A percentile compares a stretch with the other conserved stretches of the same genome.
These are phyloP conservation scores for Colaptes auratus DNA, from an alignment of 2,113 vertebrate genomes.

Conservation along the genomic window DNA sequence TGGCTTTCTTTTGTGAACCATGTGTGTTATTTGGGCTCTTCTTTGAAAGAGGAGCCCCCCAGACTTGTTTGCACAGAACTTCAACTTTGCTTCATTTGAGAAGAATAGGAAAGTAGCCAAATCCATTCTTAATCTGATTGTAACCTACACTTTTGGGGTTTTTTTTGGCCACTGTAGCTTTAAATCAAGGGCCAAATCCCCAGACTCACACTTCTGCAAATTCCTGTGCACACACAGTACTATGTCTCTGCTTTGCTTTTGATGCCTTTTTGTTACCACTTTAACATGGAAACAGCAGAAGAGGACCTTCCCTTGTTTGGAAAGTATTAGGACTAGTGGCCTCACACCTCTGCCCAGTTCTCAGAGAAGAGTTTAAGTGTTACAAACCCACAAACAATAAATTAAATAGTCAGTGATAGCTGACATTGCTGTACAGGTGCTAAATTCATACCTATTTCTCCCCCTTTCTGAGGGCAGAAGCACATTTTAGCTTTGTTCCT, in stretches of 20 bases:
- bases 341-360: neutral
- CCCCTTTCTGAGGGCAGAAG: no score
- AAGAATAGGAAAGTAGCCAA: neutral
- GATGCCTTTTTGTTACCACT: neutral
- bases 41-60: neutral
- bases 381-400: neutral
- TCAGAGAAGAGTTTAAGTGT: neutral
- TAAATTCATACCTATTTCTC: accelerated
- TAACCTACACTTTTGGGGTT: neutral
- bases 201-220: neutral
- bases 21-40: neutral
- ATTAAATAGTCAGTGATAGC: neutral
- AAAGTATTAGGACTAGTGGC: neutral
- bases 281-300: neutral
- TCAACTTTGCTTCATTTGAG: neutral
- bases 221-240: accelerated
- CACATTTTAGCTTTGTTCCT: neutral
- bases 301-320: neutral
- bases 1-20: conserved; percentile 75
- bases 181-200: neutral
- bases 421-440: neutral
- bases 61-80: neutral
- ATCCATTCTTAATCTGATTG: neutral
- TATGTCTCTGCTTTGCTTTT: neutral
- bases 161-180: neutral